A percentile compares a stretch with the other conserved stretches of the same genome.
These are phyloP conservation scores for Phengaris arion DNA, from an alignment of 2,888 invertebrate genomes.

Conservation along the genomic window DNA sequence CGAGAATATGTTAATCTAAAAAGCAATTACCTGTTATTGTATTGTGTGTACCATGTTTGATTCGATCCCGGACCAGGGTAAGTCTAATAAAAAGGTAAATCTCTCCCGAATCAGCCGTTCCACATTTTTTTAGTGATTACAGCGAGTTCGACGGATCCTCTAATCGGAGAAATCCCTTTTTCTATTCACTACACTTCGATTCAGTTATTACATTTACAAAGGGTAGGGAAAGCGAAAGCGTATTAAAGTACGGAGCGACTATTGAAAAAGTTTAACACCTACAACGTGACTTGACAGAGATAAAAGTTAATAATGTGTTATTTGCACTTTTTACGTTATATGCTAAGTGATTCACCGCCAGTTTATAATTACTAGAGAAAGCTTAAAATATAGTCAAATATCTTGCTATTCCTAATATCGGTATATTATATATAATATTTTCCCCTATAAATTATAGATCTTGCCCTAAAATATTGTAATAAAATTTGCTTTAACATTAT, in stretches of 20 bases:
- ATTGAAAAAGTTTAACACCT: conserved; percentile 3
- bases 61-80: background rate
- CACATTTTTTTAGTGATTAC: conserved; percentile 23
- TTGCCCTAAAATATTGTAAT: background rate
- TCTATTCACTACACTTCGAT: conserved; percentile 21
- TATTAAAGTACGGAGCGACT: conserved; percentile 5
- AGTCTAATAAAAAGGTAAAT: conserved; percentile 23
- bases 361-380: too few relatives aligned
- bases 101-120: conserved; percentile 7
- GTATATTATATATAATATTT: background rate
- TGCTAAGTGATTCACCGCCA: background rate
- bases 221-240: background rate
- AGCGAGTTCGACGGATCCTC: conserved; percentile 20
- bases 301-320: background rate
- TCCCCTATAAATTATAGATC: background rate
- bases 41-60: conserved; percentile 27
- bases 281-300: background rate
- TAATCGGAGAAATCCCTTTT: conserved; percentile 16
- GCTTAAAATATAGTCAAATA: too few relatives aligned
- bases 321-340: background rate
- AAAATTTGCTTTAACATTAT: conserved; percentile 1
- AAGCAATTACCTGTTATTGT: conserved; percentile 20
- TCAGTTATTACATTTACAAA: conserved; percentile 23
- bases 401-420: too few relatives aligned
- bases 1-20: background rate